phyloP scores from a whole-genome alignment of 2,797 vertebrate species.

The Neoniphon sammara region DNA sequence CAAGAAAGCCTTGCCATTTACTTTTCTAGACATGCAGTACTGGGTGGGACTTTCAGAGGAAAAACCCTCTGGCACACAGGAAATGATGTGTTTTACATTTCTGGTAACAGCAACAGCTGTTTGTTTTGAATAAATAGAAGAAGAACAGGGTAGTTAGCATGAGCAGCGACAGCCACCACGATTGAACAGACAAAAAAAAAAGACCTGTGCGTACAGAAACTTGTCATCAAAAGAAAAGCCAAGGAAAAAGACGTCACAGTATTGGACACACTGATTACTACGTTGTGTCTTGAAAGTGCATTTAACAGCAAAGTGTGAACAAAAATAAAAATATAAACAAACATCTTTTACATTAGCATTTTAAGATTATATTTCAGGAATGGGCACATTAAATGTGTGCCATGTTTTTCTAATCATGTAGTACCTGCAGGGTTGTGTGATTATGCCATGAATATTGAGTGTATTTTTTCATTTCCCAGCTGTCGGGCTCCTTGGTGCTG shows the following conservation, averaged over 20 bases:
- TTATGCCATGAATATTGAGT: neutral
- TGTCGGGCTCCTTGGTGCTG: conserved; percentile 91
- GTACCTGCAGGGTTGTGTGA: neutral
- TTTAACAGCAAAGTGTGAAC: too few relatives aligned
- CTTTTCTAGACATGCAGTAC: too few relatives aligned
- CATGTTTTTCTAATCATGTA: neutral
- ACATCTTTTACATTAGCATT: neutral
- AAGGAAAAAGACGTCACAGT: neutral
- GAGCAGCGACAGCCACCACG: conserved; percentile 37
- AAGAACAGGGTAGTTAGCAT: neutral
- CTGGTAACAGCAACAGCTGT: conserved; percentile 31
- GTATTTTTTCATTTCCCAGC: conserved; percentile 73
- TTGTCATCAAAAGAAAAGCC: conserved; percentile 27
- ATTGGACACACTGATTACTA: neutral
- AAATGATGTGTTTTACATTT: conserved; percentile 41
- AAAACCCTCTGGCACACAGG: neutral
- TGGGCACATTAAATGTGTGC: neutral
- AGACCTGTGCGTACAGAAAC: conserved; percentile 40
- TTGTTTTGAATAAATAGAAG: conserved; percentile 35
- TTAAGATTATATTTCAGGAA: neutral
- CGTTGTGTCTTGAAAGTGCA: too few relatives aligned
- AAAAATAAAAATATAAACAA: too few relatives aligned
- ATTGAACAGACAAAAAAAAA: conserved; percentile 28
- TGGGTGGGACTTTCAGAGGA: neutral
- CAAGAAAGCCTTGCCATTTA: too few relatives aligned